These are phyloP conservation scores for Microctenopoma steveboyesi DNA, from an alignment of 2,797 vertebrate species.

Conservation along the genomic window DNA sequence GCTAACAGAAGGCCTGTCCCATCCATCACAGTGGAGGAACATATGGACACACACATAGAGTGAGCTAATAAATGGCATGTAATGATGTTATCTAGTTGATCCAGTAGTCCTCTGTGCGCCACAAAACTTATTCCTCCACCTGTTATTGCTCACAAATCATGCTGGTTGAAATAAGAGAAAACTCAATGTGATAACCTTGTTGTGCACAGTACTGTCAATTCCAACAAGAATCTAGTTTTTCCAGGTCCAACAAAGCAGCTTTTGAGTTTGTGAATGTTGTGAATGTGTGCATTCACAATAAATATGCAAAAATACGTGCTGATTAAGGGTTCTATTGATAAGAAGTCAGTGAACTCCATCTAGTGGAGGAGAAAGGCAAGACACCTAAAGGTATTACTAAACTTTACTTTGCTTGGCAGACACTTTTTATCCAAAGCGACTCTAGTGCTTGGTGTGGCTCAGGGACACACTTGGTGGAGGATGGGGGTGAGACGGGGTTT, in stretches of 20 bases:
- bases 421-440: too few relatives aligned
- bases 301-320: background rate
- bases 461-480: too few relatives aligned
- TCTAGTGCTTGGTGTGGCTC: too few relatives aligned
- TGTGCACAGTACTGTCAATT: background rate
- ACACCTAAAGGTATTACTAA: background rate
- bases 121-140: slow-evolving; percentile 27
- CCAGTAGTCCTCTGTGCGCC: slow-evolving; percentile 3
- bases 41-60: slow-evolving; percentile 3
- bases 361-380: slow-evolving; percentile 52
- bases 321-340: background rate
- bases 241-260: slow-evolving; percentile 3
- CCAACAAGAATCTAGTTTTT: background rate
- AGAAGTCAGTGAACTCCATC: slow-evolving; percentile 48
- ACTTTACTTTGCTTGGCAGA: background rate
- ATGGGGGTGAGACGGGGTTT: too few relatives aligned
- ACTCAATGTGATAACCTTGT: background rate
- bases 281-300: background rate
- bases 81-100: slow-evolving; percentile 44
- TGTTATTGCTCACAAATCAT: slow-evolving; percentile 31
- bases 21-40: slow-evolving; percentile 40
- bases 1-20: slow-evolving; percentile 24
- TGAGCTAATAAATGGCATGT: slow-evolving; percentile 23
- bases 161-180: slow-evolving; percentile 11
- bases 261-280: background rate